Conservation (phyloP, 1,140 invertebrate genomes). For the Sarcophaga bullata region DNA sequence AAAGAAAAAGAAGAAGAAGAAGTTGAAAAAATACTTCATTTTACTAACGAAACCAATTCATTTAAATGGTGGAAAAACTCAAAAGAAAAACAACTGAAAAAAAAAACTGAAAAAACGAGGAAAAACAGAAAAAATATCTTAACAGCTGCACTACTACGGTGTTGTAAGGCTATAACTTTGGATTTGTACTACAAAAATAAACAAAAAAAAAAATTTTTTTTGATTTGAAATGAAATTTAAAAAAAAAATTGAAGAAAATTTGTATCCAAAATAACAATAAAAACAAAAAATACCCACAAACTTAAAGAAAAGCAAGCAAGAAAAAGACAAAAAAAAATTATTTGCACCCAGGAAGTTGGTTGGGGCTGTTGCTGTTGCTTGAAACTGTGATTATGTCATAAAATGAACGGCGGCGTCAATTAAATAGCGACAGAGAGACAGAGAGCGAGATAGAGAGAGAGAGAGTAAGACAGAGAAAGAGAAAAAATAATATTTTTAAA, state of each 20-base stretch:
- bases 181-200: no score
- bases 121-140: not conserved
- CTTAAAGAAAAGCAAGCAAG: not conserved
- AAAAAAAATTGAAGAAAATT: no score
- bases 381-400: slow-evolving; percentile 33
- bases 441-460: no score
- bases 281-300: slow-evolving; percentile 8
- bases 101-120: not conserved
- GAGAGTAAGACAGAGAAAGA: not conserved
- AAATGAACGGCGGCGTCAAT: slow-evolving; percentile 29
- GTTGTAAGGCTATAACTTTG: no score
- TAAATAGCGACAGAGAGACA: slow-evolving; percentile 22
- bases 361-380: not conserved
- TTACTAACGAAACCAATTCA: slow-evolving; percentile 11
- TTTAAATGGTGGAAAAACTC: not conserved
- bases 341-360: slow-evolving; percentile 15
- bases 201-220: no score
- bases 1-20: not conserved
- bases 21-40: slow-evolving; percentile 10
- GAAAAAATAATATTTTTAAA: not conserved
- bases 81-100: not conserved
- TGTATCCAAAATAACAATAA: not conserved
- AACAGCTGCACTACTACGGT: no score
- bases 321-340: not conserved
- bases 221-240: not conserved